Conservation (phyloP, 2,797 vertebrate species). For the Emydoidea blandingii region DNA sequence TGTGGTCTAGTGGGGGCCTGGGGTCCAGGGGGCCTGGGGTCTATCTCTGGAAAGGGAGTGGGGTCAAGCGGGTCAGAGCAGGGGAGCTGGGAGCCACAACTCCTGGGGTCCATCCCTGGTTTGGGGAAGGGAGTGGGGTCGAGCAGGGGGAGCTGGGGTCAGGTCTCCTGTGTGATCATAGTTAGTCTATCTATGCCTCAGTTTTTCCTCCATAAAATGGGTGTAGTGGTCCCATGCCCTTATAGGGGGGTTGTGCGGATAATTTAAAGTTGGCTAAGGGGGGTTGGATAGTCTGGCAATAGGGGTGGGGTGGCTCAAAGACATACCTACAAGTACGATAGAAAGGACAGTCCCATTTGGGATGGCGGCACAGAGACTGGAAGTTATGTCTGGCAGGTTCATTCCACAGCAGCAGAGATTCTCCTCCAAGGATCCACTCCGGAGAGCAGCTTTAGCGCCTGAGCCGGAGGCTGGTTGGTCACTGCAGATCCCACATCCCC, state of each 20-base stretch:
- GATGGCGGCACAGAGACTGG: background rate
- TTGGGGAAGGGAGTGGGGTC: background rate
- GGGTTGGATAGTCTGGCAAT: background rate
- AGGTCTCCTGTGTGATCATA: background rate
- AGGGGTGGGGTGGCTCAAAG: background rate
- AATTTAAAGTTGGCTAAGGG: background rate
- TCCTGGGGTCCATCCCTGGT: background rate
- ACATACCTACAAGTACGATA: background rate
- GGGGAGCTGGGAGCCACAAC: background rate
- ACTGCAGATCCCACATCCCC: too few species aligned
- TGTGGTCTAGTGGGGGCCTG: too few species aligned
- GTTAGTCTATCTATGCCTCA: background rate
- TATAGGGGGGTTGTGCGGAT: too few species aligned
- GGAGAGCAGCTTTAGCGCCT: background rate
- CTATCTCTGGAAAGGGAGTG: background rate
- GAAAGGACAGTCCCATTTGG: background rate
- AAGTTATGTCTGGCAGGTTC: background rate
- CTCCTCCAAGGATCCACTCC: background rate
- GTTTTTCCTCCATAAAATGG: background rate
- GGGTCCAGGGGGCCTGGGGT: too few species aligned
- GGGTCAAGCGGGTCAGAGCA: background rate
- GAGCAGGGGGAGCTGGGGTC: background rate
- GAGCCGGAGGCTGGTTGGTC: too few species aligned
- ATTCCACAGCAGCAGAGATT: background rate
- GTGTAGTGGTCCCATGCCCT: background rate